phyloP scores from a whole-genome alignment of 2,113 vertebrate genomes.

The Felis chaus region DNA sequence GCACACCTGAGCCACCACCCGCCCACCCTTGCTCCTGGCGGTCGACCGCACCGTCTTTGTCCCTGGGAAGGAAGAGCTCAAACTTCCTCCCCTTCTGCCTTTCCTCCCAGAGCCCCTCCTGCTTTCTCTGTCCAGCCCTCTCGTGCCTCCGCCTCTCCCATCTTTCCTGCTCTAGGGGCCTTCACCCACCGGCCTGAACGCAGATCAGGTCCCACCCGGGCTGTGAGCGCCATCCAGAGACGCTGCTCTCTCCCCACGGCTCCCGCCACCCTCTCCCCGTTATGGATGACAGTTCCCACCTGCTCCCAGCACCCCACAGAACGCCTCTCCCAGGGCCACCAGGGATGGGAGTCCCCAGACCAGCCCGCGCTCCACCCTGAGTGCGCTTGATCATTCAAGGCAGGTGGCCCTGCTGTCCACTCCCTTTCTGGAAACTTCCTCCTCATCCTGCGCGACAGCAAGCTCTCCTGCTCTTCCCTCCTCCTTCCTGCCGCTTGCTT shows the following conservation, averaged over 20 bases:
- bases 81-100: background rate
- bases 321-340: background rate
- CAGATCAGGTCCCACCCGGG: background rate
- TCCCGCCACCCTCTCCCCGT: background rate
- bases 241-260: background rate
- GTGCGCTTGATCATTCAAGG: background rate
- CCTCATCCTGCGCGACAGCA: fast-evolving
- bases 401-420: background rate
- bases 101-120: background rate
- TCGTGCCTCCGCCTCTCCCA: too few species aligned
- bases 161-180: background rate
- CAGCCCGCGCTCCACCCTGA: background rate
- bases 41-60: fast-evolving
- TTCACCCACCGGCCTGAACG: background rate
- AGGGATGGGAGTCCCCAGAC: background rate
- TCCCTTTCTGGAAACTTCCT: background rate
- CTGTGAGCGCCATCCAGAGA: background rate
- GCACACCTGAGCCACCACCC: background rate
- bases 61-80: background rate
- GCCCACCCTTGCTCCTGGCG: background rate
- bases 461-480: background rate
- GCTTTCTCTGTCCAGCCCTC: too few species aligned
- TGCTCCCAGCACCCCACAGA: background rate
- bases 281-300: too few species aligned
- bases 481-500: background rate